Evolutionary conservation across 2,888 invertebrate species (phyloP).

Genomic region (Patella ulyssiponensis): DNA sequence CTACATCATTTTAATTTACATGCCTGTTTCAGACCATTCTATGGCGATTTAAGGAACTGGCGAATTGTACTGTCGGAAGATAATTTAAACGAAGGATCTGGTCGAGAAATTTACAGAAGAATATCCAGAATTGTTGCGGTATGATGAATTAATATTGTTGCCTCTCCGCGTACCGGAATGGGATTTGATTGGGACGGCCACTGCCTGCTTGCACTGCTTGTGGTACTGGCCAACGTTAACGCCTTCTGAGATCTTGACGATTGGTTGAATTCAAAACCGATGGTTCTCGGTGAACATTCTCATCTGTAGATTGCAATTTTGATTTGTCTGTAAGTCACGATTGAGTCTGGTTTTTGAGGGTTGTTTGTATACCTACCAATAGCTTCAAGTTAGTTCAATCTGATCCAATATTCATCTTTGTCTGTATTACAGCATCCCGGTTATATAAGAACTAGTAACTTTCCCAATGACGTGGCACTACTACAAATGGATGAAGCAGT

Average conservation of each 20-base stretch:
- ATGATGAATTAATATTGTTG: constrained; percentile 24
- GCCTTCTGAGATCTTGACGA: too few relatives aligned
- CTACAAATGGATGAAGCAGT: constrained; percentile 43
- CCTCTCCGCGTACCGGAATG: not conserved
- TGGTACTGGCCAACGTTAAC: not conserved
- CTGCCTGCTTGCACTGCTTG: not conserved
- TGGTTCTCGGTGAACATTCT: too few relatives aligned
- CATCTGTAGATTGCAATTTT: too few relatives aligned
- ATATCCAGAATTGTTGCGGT: constrained; percentile 45
- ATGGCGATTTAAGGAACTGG: constrained; percentile 46
- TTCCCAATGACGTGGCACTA: constrained; percentile 48
- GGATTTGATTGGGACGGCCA: not conserved
- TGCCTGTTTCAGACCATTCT: constrained; percentile 39
- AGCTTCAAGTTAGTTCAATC: too few relatives aligned
- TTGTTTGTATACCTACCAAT: too few relatives aligned
- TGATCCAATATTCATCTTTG: too few relatives aligned
- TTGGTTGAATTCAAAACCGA: too few relatives aligned
- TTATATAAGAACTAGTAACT: constrained; percentile 46
- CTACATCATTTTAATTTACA: not conserved
- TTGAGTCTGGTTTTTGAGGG: too few relatives aligned
- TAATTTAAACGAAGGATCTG: constrained; percentile 39
- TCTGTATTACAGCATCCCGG: constrained; percentile 42
- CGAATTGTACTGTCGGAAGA: constrained; percentile 44
- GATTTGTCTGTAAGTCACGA: too few relatives aligned
- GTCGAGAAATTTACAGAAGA: constrained; percentile 42